A percentile compares a stretch with the other conserved stretches of the same genome.
Evolutionary conservation across 2,888 invertebrate species (phyloP).

Genomic region (Aproaerema taeniolella): DNA sequence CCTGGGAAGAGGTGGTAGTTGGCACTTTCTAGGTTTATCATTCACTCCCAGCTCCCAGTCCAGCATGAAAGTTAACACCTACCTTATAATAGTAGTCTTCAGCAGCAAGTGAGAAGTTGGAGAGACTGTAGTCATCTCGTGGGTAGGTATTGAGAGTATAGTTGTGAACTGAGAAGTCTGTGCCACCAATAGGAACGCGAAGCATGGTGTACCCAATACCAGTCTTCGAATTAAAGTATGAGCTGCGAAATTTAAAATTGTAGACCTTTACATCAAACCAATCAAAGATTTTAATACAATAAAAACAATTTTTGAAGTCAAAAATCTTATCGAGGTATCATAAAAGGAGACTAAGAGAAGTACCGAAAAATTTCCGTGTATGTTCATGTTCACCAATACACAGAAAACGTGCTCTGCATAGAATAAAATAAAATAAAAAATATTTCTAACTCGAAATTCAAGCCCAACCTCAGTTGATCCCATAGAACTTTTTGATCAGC

Average conservation of each 20-base stretch:
- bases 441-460: no score
- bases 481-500: no score
- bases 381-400: background rate
- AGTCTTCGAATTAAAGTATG: constrained; percentile 79
- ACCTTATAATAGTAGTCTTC: constrained; percentile 84
- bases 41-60: no score
- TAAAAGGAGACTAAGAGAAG: no score
- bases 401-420: background rate
- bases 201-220: constrained; percentile 86
- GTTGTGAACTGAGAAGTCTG: constrained; percentile 85
- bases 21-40: no score
- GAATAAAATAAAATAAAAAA: background rate
- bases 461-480: no score
- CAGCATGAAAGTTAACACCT: no score
- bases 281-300: background rate
- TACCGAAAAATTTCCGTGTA: no score
- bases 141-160: constrained; percentile 84
- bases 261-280: background rate
- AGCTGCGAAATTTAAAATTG: constrained; percentile 66
- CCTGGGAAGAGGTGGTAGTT: no score
- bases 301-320: background rate
- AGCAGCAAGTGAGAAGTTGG: constrained; percentile 76
- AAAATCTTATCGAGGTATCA: no score
- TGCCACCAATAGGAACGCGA: constrained; percentile 87
- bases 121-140: constrained; percentile 68